Evolutionary conservation across 2,113 vertebrate species (phyloP).

Genomic region (cattle (Bos taurus)): DNA sequence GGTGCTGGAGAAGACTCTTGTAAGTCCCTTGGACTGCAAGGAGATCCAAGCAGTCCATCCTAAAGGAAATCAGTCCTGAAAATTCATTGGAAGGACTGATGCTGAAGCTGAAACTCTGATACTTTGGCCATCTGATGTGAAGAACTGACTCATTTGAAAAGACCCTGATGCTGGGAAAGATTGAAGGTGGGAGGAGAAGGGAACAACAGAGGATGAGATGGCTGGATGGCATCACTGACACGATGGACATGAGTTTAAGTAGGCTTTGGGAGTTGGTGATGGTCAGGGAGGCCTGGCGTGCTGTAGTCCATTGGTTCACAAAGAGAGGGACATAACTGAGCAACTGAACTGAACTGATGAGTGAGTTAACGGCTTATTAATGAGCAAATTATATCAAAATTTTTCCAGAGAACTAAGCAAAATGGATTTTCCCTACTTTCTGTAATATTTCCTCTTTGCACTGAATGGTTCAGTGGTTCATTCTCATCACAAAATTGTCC

Average conservation of each 20-base stretch:
- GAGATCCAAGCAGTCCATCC: not conserved
- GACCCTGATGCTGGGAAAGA: not conserved
- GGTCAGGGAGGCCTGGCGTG: not conserved
- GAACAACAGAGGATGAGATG: not conserved
- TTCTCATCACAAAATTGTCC: not conserved
- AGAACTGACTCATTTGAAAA: not conserved
- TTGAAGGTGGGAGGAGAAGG: not conserved
- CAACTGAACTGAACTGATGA: not conserved
- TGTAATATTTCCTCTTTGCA: not conserved
- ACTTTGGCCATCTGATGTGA: not conserved
- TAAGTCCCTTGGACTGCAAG: not conserved
- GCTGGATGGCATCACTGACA: not conserved
- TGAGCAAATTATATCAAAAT: not conserved
- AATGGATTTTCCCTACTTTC: not conserved
- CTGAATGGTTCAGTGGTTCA: not conserved
- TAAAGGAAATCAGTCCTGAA: not conserved
- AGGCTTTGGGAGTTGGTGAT: not conserved
- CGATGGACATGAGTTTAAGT: not conserved
- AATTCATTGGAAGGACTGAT: not conserved
- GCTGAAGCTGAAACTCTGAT: not conserved
- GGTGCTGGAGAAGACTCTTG: not conserved
- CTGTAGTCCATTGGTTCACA: not conserved
- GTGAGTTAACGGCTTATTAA: not conserved
- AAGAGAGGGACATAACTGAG: not conserved
- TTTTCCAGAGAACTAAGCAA: not conserved